These are phyloP conservation scores for Nannobrachium achirus DNA, from an alignment of 2,113 vertebrate genomes.

Conservation along the genomic window DNA sequence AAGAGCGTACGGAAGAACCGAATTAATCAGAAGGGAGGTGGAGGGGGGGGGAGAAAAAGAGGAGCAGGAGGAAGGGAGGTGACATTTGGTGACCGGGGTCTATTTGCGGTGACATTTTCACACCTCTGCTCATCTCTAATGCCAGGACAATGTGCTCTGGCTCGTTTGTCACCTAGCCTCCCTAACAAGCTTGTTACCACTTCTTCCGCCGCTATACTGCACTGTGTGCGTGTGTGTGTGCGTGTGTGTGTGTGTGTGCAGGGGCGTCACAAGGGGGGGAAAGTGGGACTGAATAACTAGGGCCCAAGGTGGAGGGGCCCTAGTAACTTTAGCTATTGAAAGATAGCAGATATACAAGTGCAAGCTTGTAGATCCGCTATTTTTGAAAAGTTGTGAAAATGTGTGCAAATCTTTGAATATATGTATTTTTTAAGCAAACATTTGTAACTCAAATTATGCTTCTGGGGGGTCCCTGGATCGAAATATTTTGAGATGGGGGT, in stretches of 20 bases:
- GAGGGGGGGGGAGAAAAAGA: conserved; percentile 26
- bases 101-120: conserved; percentile 79
- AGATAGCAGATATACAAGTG: no score
- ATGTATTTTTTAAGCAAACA: no score
- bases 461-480: no score
- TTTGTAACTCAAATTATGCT: no score
- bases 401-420: no score
- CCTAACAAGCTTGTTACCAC: conserved; percentile 70
- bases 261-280: no score
- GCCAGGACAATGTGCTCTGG: conserved; percentile 56
- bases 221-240: conserved; percentile 32
- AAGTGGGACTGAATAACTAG: no score
- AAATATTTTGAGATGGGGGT: no score
- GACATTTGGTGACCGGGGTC: conserved; percentile 73
- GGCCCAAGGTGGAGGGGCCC: no score
- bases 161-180: conserved; percentile 67
- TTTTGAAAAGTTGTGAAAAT: no score
- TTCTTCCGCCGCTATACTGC: conserved; percentile 15
- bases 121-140: conserved; percentile 72
- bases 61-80: conserved; percentile 28
- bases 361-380: no score
- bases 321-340: no score
- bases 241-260: background rate
- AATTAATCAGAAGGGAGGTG: conserved; percentile 33
- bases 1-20: background rate